Evolutionary conservation across 2,113 vertebrate species (phyloP).

Genomic region (Lophochroa leadbeateri): DNA sequence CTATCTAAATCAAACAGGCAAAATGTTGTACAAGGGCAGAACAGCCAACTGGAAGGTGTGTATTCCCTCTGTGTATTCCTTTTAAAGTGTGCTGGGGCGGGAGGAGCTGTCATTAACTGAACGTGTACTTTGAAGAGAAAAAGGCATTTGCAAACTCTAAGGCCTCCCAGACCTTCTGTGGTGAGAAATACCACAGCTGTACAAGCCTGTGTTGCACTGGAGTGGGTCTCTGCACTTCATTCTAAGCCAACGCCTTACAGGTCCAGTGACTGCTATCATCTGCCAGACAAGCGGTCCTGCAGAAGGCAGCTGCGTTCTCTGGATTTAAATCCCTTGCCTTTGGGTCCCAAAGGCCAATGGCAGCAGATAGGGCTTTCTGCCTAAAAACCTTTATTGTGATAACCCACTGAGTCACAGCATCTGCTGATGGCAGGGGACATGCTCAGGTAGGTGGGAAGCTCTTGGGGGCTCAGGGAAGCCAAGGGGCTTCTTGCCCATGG

Average conservation of each 20-base stretch:
- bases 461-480: not conserved
- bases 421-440: not conserved
- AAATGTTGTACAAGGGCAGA: not conserved
- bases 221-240: not conserved
- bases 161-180: not conserved
- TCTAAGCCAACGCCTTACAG: not conserved
- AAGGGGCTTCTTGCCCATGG: not conserved
- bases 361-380: not conserved
- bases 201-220: not conserved
- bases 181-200: not conserved
- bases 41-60: not conserved
- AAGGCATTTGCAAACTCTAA: not conserved
- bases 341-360: not conserved
- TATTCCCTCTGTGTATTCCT: not conserved
- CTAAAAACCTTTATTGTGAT: not conserved
- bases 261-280: not conserved
- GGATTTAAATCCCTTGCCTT: not conserved
- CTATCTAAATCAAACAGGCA: not conserved
- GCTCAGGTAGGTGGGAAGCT: not conserved
- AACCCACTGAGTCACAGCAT: not conserved
- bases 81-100: not conserved
- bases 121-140: not conserved
- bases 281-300: not conserved
- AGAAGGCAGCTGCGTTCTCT: not conserved
- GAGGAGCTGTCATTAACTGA: not conserved